Base-by-base conservation (phyloP, 2,113 vertebrate genomes). In the Chloroceryle aenea region DNA sequence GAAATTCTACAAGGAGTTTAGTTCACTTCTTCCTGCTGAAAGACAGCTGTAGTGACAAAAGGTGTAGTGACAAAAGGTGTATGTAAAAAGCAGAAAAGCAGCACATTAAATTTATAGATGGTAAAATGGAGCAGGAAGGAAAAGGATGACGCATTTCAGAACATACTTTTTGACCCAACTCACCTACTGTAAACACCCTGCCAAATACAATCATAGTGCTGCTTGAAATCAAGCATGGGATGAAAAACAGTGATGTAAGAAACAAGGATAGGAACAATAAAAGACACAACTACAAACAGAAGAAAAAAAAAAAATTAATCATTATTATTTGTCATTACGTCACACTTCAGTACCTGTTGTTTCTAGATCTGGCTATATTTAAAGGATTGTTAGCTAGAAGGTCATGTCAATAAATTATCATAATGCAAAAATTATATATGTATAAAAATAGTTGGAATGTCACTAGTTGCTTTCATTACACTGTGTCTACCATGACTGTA, bases 1-100 rank as follows among this genome's bases (percentile, higher is more conserved):
- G 88, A 88, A n/a, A 86, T 48, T 53, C 95, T 92, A 21, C 88
- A 77, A 88, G 85, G 75, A 90, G 38, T 62, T 90, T 6, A 48
- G 38, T 12, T 78, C 79, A 68, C 72, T 67, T 64, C 82, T 88
- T 66, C 68, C 1, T 21, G 72, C 79, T 67, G 61, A 62, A 83
- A 80, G 68, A 36, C 42, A 78, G 85, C 61, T 86, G 61, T 10
- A 58, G 47, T 18, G n/a, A 86, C 85, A 84, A 92, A 83, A 96
- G 61, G 30, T 85, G 56, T 18, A 38, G 47, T 18, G n/a, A 86
- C 85, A 84, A 92, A 83, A 96, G 61, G 30, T 85, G 56, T 18
- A 38, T 0, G 2, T 40, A 45, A 52, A 91, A 76, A 53, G 38
- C 82, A 80, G 29, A 56, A 93, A 76, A 53, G 38, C 82, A 83